These are phyloP conservation scores for Brachionichthys hirsutus DNA, from an alignment of 2,113 vertebrate genomes.

Conservation along the genomic window DNA sequence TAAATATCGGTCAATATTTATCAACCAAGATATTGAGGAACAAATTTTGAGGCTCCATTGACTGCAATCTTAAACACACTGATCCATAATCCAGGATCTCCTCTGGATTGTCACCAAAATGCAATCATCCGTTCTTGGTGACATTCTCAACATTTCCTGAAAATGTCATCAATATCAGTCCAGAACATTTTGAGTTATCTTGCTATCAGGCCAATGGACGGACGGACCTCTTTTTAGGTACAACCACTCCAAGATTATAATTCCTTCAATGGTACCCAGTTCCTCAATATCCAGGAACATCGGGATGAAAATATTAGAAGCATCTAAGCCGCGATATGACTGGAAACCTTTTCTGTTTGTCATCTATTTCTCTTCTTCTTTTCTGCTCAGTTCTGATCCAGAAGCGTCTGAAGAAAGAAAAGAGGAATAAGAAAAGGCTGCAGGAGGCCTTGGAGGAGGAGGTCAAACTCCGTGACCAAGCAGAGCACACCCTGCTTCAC, in stretches of 20 bases:
- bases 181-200: too few species aligned
- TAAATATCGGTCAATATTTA: too few species aligned
- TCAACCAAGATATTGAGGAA: too few species aligned
- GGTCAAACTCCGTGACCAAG: constrained; percentile 75
- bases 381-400: constrained; percentile 66
- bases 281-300: not conserved
- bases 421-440: constrained; percentile 73
- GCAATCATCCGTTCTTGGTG: too few species aligned
- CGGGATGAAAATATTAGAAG: not conserved
- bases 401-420: constrained; percentile 76
- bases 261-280: constrained; percentile 3
- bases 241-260: constrained; percentile 5
- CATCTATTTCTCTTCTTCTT: not conserved
- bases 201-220: too few species aligned
- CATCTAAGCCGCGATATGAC: not conserved
- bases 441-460: constrained; percentile 76
- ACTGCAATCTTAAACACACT: too few species aligned
- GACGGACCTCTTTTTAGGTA: not conserved
- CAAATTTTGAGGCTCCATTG: too few species aligned
- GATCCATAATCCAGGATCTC: too few species aligned
- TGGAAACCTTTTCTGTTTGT: not conserved
- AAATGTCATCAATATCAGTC: too few species aligned
- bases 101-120: too few species aligned
- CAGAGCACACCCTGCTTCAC: constrained; percentile 70
- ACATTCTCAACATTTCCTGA: too few species aligned